Evolutionary conservation across 2,888 invertebrate species (phyloP).

Genomic region (Pherbina coryleti): DNA sequence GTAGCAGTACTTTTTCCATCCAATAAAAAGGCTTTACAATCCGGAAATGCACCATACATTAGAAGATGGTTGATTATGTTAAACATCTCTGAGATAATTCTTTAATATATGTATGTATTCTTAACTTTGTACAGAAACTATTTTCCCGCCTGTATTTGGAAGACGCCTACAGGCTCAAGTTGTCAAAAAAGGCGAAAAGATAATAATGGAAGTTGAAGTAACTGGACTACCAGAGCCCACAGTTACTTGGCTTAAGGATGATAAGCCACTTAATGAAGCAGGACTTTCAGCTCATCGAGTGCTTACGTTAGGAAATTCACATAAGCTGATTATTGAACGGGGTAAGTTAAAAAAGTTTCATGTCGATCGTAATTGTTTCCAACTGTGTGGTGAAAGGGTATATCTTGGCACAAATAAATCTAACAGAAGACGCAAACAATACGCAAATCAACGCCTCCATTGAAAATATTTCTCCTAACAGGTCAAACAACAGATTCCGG

Average conservation of each 20-base stretch:
- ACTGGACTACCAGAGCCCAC: constrained; percentile 83
- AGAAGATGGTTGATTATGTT: too few relatives aligned
- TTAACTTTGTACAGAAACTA: constrained; percentile 73
- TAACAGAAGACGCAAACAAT: not conserved
- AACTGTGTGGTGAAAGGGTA: not conserved
- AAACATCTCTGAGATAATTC: not conserved
- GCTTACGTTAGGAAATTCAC: constrained; percentile 77
- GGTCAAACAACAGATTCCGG: constrained; percentile 78
- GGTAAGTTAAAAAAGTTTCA: constrained; percentile 69
- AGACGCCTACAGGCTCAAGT: constrained; percentile 82
- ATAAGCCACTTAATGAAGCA: constrained; percentile 73
- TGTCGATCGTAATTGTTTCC: not conserved
- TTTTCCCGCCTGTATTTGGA: constrained; percentile 85
- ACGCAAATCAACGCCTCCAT: too few relatives aligned
- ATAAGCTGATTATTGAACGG: constrained; percentile 79
- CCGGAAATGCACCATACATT: too few relatives aligned
- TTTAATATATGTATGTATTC: not conserved
- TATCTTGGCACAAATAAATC: not conserved
- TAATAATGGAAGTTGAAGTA: constrained; percentile 82
- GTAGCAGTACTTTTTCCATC: too few relatives aligned
- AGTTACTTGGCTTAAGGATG: constrained; percentile 82
- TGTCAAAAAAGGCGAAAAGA: constrained; percentile 78
- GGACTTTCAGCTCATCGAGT: constrained; percentile 72
- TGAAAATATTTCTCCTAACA: constrained; percentile 55
- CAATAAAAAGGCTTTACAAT: too few relatives aligned